Evolutionary conservation across 2,888 invertebrate genomes (phyloP).

Genomic region (Ganaspis brasiliensis): DNA sequence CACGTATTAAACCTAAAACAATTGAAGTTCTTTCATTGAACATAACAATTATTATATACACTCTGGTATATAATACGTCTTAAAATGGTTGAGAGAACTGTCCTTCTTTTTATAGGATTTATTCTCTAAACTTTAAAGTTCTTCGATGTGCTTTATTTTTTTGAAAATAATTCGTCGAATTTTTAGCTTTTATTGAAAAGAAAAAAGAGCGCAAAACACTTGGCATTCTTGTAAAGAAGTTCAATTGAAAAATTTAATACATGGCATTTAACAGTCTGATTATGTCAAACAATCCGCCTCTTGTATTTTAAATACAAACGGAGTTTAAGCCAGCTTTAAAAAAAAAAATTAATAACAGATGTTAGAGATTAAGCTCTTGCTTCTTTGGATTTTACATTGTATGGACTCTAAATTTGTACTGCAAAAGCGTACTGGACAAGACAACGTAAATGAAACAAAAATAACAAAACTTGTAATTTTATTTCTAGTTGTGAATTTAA

Average conservation of each 20-base stretch:
- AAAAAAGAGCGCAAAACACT: neutral
- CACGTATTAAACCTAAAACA: constrained; percentile 69
- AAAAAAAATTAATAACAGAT: neutral
- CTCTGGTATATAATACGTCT: constrained; percentile 76
- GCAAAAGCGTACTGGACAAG: neutral
- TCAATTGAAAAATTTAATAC: constrained; percentile 38
- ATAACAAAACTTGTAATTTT: neutral
- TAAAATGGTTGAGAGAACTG: constrained; percentile 69
- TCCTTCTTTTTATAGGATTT: neutral
- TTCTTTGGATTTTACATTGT: constrained; percentile 22
- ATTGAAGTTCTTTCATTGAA: constrained; percentile 77
- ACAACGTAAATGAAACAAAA: constrained; percentile 19
- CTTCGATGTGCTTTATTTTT: neutral
- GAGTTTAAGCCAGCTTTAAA: constrained; percentile 30
- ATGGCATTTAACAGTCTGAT: constrained; percentile 31
- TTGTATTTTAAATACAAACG: constrained; percentile 24
- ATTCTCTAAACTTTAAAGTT: constrained; percentile 12
- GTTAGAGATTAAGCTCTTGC: constrained; percentile 15
- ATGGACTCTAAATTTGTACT: constrained; percentile 25
- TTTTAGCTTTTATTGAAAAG: neutral
- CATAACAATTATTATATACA: constrained; percentile 76
- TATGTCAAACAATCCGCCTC: constrained; percentile 23
- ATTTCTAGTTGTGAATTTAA: too few relatives aligned
- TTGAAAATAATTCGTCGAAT: neutral
- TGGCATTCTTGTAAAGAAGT: constrained; percentile 16